Evolutionary conservation across 1,140 invertebrate genomes (phyloP).

Genomic region (Zaprionus capensis): DNA sequence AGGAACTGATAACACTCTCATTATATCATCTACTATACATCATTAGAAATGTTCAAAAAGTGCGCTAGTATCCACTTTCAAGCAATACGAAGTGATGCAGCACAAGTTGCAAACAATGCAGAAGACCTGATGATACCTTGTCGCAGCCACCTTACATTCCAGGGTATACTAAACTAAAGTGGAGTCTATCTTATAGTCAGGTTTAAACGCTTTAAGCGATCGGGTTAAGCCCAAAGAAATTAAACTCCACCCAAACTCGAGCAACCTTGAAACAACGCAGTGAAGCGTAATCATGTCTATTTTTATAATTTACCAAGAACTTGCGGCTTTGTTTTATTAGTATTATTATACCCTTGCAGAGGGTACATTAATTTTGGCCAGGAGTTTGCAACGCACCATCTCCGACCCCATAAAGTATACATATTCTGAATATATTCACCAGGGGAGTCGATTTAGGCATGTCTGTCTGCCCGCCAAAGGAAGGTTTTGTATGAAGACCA

Average conservation of each 20-base stretch:
- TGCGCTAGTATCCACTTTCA: neutral
- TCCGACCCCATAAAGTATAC: too few species aligned
- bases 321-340: neutral
- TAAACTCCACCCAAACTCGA: neutral
- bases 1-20: too few species aligned
- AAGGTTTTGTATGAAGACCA: too few species aligned
- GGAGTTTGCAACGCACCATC: too few species aligned
- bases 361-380: too few species aligned
- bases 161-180: neutral
- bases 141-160: neutral
- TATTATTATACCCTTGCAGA: neutral
- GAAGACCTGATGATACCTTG: neutral
- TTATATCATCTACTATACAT: neutral
- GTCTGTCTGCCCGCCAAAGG: too few species aligned
- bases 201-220: neutral
- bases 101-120: too few species aligned
- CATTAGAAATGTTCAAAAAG: neutral
- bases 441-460: too few species aligned
- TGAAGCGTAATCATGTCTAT: neutral
- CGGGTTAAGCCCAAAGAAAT: neutral
- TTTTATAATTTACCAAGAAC: neutral
- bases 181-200: neutral
- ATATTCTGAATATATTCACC: too few species aligned
- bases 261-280: neutral
- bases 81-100: too few species aligned